A percentile compares a stretch with the other conserved stretches of the same genome.
These are phyloP conservation scores for Novumbra hubbsi DNA, from an alignment of 2,797 vertebrate genomes.

Conservation along the genomic window DNA sequence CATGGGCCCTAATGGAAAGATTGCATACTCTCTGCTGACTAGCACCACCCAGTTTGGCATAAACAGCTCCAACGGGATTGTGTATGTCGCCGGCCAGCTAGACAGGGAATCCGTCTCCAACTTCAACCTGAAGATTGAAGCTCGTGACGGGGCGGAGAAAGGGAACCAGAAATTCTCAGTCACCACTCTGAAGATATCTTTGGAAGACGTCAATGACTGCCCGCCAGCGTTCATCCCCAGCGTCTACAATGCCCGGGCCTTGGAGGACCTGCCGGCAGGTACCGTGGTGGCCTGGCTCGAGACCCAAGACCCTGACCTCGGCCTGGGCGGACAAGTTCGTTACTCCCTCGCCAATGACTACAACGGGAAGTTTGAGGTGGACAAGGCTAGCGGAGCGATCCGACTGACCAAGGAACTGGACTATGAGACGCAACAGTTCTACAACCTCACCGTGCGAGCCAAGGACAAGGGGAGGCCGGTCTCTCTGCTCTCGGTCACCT, in stretches of 20 bases:
- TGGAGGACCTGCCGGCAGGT: constrained; percentile 92
- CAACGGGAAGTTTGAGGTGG: constrained; percentile 90
- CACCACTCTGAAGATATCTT: constrained; percentile 79
- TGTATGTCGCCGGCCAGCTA: constrained; percentile 89
- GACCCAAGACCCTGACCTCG: constrained; percentile 91
- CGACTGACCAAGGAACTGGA: constrained; percentile 91
- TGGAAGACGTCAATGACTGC: constrained; percentile 96
- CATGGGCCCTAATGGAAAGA: constrained; percentile 84
- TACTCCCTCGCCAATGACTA: constrained; percentile 90
- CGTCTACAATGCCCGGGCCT: constrained; percentile 85
- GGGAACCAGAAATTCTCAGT: constrained; percentile 83
- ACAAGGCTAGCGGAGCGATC: constrained; percentile 87
- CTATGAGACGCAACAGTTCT: constrained; percentile 95
- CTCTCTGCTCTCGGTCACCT: constrained; percentile 90
- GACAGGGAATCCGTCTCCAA: constrained; percentile 85
- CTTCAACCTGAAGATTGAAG: constrained; percentile 91
- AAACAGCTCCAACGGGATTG: constrained; percentile 87
- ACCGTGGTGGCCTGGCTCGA: constrained; percentile 95
- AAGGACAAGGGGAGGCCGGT: constrained; percentile 94
- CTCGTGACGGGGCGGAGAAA: constrained; percentile 85
- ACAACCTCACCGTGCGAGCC: constrained; percentile 91
- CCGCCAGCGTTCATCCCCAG: constrained; percentile 90
- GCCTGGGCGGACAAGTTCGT: constrained; percentile 89
- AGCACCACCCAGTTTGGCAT: constrained; percentile 88
- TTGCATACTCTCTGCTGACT: constrained; percentile 88